Evolutionary conservation across 2,888 invertebrate species (phyloP), one percentile per base, ranked within the genome.

Genomic region (Amiota mariae): DNA sequence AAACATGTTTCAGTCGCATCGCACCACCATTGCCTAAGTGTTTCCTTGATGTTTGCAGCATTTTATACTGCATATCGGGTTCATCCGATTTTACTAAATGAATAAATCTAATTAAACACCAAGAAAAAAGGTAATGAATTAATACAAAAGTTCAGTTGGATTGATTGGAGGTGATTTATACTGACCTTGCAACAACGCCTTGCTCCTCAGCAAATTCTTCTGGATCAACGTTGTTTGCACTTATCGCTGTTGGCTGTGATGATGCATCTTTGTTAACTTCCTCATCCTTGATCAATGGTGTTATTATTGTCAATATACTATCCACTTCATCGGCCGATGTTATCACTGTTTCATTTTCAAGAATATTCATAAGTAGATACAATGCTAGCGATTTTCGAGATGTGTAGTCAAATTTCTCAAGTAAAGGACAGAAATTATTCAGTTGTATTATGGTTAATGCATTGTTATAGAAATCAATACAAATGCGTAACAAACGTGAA

Each of bases 201-300:
- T 99, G 99, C 81, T 97, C 99, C 88, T 99, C 99, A 48, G 96
- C 95, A 88, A 99, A 97, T 90, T 99, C 99, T 87, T 99, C 99
- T 0, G 94, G 92, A 89, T 97, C 97, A 1, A 93, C 92, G 63
- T 75, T 84, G 59, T 76, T 79, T 46, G 70, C 72, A 70, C 75
- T 74, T 18, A 63, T 79, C 51, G 75, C 71, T 8, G 78, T 61
- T 12, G 72, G 72, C 24, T 75, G 78, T 13, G 36, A 6, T 36
- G 79, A 70, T 6, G 74, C 79, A 63, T 88, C 85, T 84, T 95
- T 94, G 68, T n/a, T 78, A 85, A 95, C 95, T 0, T 93, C 92
- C 81, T 96, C 96, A 85, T 98, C 97, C 81, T 94, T 94, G 11
- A 98, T 94, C 75, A 99, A 89, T 0, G 98, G 96, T 10, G 94